These are phyloP conservation scores for Coptodon bakossiorum DNA, from an alignment of 2,113 vertebrate genomes.

Conservation along the genomic window DNA sequence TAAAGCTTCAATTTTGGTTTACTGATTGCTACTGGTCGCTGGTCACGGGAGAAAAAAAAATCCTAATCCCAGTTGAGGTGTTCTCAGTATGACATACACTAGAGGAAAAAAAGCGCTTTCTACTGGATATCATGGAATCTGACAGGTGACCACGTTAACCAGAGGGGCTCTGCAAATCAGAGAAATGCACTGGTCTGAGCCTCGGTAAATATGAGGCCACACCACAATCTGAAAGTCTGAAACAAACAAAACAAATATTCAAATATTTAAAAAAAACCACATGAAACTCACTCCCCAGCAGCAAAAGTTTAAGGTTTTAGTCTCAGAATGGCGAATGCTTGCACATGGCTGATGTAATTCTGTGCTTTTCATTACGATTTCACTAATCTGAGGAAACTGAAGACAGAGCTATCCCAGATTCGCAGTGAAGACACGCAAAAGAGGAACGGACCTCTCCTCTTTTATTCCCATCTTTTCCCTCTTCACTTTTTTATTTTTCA, in stretches of 20 bases:
- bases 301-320: background rate
- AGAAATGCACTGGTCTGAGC: background rate
- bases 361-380: background rate
- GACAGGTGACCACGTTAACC: background rate
- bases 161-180: background rate
- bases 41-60: background rate
- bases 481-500: background rate
- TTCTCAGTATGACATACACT: background rate
- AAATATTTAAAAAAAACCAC: background rate
- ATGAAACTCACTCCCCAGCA: background rate
- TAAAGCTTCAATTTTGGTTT: background rate
- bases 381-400: background rate
- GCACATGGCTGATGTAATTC: background rate
- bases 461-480: background rate
- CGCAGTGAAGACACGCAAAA: background rate
- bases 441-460: background rate
- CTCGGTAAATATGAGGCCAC: fast-evolving
- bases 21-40: background rate
- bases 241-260: background rate
- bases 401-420: background rate
- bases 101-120: background rate
- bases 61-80: background rate
- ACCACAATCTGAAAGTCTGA: background rate
- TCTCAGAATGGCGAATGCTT: background rate
- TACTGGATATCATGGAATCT: background rate